These are phyloP conservation scores for Liasis olivaceus DNA, from an alignment of 2,797 vertebrate genomes.

Conservation along the genomic window DNA sequence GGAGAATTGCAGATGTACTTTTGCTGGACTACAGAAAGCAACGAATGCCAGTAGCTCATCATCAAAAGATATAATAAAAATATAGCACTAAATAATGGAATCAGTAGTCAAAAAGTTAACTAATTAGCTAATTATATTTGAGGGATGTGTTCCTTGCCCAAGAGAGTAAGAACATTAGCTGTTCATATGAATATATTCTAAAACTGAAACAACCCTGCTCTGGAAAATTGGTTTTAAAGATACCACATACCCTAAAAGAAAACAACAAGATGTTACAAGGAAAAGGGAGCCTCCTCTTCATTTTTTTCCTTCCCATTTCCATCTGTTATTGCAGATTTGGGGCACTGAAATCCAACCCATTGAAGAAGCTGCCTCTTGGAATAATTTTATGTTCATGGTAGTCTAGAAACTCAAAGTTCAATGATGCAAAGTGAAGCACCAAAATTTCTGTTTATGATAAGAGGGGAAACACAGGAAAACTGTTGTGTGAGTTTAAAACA, in stretches of 20 bases:
- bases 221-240: not conserved
- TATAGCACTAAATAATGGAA: conserved; percentile 24
- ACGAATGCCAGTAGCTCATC: conserved; percentile 10
- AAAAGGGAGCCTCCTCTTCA: not conserved
- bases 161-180: not conserved
- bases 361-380: not conserved
- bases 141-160: not conserved
- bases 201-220: not conserved
- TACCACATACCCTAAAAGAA: not conserved
- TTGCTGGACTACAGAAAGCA: conserved; percentile 23
- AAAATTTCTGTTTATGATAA: not conserved
- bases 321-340: not conserved
- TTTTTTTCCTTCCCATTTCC: not conserved
- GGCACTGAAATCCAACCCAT: not conserved
- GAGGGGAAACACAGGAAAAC: not conserved
- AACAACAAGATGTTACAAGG: not conserved
- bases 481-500: not conserved
- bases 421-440: not conserved
- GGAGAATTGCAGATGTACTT: conserved; percentile 25
- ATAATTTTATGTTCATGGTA: not conserved
- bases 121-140: not conserved
- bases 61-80: conserved; percentile 8
- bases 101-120: not conserved
- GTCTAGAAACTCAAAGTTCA: not conserved
- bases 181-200: not conserved